phyloP scores from a whole-genome alignment of 2,797 vertebrate species.

The Oryzias sinensis region DNA sequence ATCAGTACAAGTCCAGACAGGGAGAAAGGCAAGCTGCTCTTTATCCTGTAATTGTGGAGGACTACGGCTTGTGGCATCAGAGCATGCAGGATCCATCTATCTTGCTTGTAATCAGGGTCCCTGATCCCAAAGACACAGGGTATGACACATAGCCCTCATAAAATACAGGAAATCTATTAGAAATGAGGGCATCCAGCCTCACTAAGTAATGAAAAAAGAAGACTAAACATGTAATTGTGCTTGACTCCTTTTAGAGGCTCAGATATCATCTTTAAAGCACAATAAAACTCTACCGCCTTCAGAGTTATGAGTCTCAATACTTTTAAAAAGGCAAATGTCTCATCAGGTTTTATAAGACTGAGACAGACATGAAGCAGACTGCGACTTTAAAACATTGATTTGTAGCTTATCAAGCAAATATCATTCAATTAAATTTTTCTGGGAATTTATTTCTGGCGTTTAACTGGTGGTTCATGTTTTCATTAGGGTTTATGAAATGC shows the following conservation, averaged over 20 bases:
- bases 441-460: constrained; percentile 8
- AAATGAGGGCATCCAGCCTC: constrained; percentile 6
- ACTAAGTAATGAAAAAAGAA: constrained; percentile 27
- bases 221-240: constrained; percentile 32
- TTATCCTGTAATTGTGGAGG: constrained; percentile 49
- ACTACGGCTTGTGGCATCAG: constrained; percentile 22
- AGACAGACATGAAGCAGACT: constrained; percentile 30
- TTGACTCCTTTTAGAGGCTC: constrained; percentile 40
- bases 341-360: constrained; percentile 35
- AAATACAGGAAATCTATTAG: constrained; percentile 28
- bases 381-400: constrained; percentile 12
- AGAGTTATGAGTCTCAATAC: constrained; percentile 14
- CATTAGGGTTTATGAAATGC: constrained; percentile 4
- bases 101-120: constrained; percentile 52
- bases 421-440: background rate
- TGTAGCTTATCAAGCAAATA: constrained; percentile 8
- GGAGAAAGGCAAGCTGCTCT: constrained; percentile 24
- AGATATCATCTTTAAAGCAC: constrained; percentile 48
- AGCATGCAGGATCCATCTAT: constrained; percentile 39
- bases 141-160: constrained; percentile 38
- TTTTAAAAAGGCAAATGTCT: constrained; percentile 37
- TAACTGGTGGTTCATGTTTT: background rate
- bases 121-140: constrained; percentile 4
- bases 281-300: constrained; percentile 15
- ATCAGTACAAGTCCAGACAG: constrained; percentile 56